A percentile compares a stretch with the other conserved stretches of the same genome.
Evolutionary conservation across 2,113 vertebrate species (phyloP).

Genomic region (Bambusicola thoracicus): DNA sequence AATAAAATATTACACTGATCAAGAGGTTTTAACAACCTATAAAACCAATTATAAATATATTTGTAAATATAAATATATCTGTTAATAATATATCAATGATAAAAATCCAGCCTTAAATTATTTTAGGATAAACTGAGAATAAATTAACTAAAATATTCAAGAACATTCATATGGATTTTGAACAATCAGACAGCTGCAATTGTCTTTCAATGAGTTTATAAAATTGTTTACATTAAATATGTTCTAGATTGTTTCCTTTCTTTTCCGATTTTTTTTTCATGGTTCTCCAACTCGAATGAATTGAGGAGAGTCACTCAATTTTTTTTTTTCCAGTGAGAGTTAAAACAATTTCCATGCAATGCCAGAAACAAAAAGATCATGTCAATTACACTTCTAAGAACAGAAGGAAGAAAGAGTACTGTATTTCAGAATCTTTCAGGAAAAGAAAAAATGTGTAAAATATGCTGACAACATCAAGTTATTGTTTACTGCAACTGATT

Average conservation of each 20-base stretch:
- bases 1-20: not conserved
- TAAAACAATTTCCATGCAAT: not conserved
- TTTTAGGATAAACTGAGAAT: not conserved
- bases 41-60: not conserved
- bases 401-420: not conserved
- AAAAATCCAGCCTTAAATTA: not conserved
- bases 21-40: not conserved
- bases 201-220: not conserved
- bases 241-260: not conserved
- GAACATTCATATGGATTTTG: not conserved
- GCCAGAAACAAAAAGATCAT: not conserved
- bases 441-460: not conserved
- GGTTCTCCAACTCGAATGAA: accelerated
- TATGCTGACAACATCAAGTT: not conserved
- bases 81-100: no score
- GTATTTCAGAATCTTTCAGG: not conserved
- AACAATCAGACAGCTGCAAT: not conserved
- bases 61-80: no score
- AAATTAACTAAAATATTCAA: not conserved
- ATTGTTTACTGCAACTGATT: accelerated
- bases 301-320: not conserved
- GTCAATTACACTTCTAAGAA: not conserved
- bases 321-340: not conserved
- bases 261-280: not conserved
- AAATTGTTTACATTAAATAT: not conserved